Evolutionary conservation across 2,113 vertebrate species (phyloP).

Genomic region (Macquaria australasica): DNA sequence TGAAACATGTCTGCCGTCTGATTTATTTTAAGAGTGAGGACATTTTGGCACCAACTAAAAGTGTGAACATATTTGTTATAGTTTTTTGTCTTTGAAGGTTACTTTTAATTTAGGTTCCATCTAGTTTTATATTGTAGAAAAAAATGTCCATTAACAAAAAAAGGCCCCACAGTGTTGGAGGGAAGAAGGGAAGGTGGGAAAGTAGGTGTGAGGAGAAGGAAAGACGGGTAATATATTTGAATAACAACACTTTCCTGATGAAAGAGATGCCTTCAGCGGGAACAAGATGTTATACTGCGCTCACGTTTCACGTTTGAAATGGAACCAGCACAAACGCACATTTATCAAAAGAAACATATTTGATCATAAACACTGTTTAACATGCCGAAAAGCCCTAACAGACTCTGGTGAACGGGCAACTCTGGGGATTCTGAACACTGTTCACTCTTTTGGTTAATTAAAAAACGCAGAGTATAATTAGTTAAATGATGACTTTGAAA

Average conservation of each 20-base stretch:
- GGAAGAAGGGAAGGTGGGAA: background rate
- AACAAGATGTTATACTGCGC: background rate
- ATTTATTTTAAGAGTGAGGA: too few relatives aligned
- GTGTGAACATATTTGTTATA: too few relatives aligned
- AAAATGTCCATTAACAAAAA: background rate
- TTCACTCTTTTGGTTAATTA: slow-evolving; percentile 34
- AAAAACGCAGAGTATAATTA: slow-evolving; percentile 29
- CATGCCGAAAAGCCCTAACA: background rate
- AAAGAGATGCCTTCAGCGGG: background rate
- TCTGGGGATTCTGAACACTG: background rate
- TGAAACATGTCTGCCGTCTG: too few relatives aligned
- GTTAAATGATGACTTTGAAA: slow-evolving; percentile 38
- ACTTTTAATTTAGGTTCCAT: background rate
- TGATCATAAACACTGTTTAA: slow-evolving; percentile 3
- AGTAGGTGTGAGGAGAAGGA: background rate
- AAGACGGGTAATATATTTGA: background rate
- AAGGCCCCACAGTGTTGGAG: background rate
- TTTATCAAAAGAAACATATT: slow-evolving; percentile 15
- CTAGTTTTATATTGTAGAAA: background rate
- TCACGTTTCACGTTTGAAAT: background rate
- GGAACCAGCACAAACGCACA: background rate
- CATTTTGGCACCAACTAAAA: too few relatives aligned
- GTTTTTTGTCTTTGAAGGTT: too few relatives aligned
- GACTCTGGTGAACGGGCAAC: background rate
- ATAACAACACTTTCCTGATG: background rate